Evolutionary conservation across 1,140 invertebrate genomes (phyloP).

Genomic region (Leptinotarsa lineolata): DNA sequence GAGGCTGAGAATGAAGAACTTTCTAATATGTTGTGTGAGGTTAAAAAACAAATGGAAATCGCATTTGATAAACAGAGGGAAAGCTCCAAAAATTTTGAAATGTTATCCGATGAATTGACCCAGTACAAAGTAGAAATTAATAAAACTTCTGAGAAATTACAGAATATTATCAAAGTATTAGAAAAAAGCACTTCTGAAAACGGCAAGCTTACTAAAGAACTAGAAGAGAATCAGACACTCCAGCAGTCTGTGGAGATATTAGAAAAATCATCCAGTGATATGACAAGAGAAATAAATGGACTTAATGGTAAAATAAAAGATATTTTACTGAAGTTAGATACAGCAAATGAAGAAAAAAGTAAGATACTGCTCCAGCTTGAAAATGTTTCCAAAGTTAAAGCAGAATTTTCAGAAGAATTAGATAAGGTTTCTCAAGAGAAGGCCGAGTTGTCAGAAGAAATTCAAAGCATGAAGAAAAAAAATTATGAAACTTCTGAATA

Average conservation of each 20-base stretch:
- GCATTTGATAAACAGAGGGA: background rate
- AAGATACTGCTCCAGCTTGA: constrained; percentile 23
- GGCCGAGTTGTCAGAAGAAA: constrained; percentile 23
- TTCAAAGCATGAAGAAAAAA: constrained; percentile 21
- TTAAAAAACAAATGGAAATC: background rate
- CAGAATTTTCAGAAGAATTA: constrained; percentile 32
- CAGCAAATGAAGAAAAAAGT: constrained; percentile 5
- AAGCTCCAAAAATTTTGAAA: background rate
- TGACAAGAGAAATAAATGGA: background rate
- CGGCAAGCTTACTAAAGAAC: background rate
- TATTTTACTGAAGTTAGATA: background rate
- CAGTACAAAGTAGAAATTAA: background rate
- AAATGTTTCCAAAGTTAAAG: constrained; percentile 21
- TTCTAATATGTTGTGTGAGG: background rate
- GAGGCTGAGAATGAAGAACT: background rate
- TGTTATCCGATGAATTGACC: background rate
- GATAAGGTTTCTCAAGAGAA: constrained; percentile 26
- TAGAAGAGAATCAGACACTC: constrained; percentile 17
- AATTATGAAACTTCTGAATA: constrained; percentile 16
- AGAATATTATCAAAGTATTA: background rate
- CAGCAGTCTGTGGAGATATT: background rate
- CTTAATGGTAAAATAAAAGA: background rate
- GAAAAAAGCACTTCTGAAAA: constrained; percentile 11
- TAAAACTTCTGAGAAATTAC: background rate
- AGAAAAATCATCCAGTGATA: background rate